phyloP scores from a whole-genome alignment of 2,797 vertebrate species.

The Spondyliosoma cantharus region DNA sequence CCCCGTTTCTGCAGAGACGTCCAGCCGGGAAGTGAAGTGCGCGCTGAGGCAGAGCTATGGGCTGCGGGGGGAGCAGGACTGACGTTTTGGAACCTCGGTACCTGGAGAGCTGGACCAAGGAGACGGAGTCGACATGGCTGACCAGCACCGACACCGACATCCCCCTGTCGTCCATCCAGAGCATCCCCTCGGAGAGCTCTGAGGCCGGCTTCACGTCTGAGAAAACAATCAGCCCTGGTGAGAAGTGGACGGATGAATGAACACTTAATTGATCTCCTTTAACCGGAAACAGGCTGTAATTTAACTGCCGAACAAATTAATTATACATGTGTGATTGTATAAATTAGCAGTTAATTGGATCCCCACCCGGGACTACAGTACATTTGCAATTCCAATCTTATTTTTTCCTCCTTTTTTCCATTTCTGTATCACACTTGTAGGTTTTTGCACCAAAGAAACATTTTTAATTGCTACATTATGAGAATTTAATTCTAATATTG shows the following conservation, averaged over 20 bases:
- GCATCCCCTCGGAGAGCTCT: slow-evolving; percentile 83
- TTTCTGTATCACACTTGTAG: not conserved
- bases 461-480: not conserved
- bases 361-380: not conserved
- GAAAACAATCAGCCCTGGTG: slow-evolving; percentile 82
- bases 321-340: slow-evolving; percentile 9
- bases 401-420: not conserved
- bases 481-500: not conserved
- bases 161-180: slow-evolving; percentile 86
- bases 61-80: slow-evolving; percentile 87
- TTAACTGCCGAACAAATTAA: slow-evolving; percentile 16
- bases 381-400: not conserved
- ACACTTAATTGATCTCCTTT: slow-evolving; percentile 6
- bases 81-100: slow-evolving; percentile 87
- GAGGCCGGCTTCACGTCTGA: slow-evolving; percentile 78
- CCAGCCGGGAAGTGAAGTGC: slow-evolving; percentile 15
- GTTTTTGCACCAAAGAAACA: too few relatives aligned
- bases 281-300: slow-evolving; percentile 7
- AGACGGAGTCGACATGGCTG: slow-evolving; percentile 88
- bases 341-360: slow-evolving; percentile 5
- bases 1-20: slow-evolving; percentile 16
- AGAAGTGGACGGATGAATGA: slow-evolving; percentile 37
- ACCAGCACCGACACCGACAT: slow-evolving; percentile 86
- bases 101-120: slow-evolving; percentile 88
- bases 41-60: slow-evolving; percentile 75